A percentile compares a stretch with the other conserved stretches of the same genome.
These are phyloP conservation scores for Drosophila truncata DNA, from an alignment of 1,140 invertebrate genomes.

Conservation along the genomic window DNA sequence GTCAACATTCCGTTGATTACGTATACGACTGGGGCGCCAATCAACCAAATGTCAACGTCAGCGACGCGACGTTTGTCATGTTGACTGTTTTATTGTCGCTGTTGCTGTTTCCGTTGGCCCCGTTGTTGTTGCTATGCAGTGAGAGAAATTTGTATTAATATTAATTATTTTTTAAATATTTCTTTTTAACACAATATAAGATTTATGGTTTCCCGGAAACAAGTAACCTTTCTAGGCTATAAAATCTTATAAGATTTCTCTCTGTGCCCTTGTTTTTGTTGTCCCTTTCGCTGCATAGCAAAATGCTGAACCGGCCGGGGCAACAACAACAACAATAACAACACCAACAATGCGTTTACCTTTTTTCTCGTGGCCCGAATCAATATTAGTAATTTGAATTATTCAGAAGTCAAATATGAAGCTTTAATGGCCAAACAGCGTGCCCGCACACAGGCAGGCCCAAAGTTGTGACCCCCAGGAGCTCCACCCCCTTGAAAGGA, in stretches of 20 bases:
- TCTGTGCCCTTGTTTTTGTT: slow-evolving; percentile 19
- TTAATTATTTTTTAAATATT: not conserved
- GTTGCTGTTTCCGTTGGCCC: slow-evolving; percentile 35
- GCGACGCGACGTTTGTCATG: slow-evolving; percentile 58
- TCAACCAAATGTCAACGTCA: slow-evolving; percentile 80
- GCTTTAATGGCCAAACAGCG: slow-evolving; percentile 85
- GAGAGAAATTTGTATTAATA: no score
- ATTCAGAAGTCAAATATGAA: slow-evolving; percentile 85
- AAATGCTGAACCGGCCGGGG: slow-evolving; percentile 42
- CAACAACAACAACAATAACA: slow-evolving; percentile 15
- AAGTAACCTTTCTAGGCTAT: no score
- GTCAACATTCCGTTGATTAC: slow-evolving; percentile 84
- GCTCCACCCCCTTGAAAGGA: slow-evolving; percentile 1
- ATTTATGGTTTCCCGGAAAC: no score
- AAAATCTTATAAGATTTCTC: no score
- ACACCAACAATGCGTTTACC: slow-evolving; percentile 66
- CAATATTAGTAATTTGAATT: slow-evolving; percentile 86
- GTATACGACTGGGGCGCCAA: slow-evolving; percentile 83
- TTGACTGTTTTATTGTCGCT: slow-evolving; percentile 64
- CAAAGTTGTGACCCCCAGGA: slow-evolving; percentile 35
- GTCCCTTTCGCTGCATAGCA: slow-evolving; percentile 40
- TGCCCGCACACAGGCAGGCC: slow-evolving; percentile 48
- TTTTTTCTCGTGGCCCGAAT: slow-evolving; percentile 81
- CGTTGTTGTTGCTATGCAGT: slow-evolving; percentile 22
- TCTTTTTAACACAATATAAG: not conserved